Conservation (phyloP, 2,113 vertebrate genomes). For the Numenius arquata region DNA sequence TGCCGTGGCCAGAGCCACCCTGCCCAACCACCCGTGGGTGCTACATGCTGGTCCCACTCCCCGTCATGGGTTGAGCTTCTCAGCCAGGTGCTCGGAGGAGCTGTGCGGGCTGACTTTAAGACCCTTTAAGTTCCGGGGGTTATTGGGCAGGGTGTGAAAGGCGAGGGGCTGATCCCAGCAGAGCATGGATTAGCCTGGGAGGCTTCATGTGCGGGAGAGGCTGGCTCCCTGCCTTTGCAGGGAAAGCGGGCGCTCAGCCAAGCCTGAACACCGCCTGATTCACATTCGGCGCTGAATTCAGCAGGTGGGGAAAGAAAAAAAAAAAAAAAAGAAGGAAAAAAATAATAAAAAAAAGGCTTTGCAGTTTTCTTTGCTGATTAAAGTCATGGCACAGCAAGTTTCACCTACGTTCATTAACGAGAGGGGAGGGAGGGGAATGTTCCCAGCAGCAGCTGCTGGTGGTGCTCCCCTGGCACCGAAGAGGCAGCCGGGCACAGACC, state of each 20-base stretch:
- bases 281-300: not conserved
- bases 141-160: not conserved
- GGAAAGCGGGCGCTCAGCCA: not conserved
- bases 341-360: not conserved
- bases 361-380: conserved; percentile 61
- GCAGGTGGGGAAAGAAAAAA: conserved; percentile 30
- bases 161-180: not conserved
- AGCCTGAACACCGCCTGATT: not conserved
- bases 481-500: accelerated
- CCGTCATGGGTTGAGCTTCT: accelerated
- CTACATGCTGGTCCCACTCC: accelerated
- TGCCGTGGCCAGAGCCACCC: accelerated
- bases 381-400: conserved; percentile 62
- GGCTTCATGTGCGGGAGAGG: not conserved
- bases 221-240: not conserved
- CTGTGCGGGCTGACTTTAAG: accelerated
- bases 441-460: conserved; percentile 13
- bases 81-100: accelerated
- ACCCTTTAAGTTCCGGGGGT: not conserved
- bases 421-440: not conserved
- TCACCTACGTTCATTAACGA: conserved; percentile 40
- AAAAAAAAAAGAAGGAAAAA: not conserved
- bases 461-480: not conserved
- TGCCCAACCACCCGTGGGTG: not conserved
- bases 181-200: not conserved